Evolutionary conservation across 1,140 invertebrate genomes (phyloP).

Genomic region (Bombus affinis): DNA sequence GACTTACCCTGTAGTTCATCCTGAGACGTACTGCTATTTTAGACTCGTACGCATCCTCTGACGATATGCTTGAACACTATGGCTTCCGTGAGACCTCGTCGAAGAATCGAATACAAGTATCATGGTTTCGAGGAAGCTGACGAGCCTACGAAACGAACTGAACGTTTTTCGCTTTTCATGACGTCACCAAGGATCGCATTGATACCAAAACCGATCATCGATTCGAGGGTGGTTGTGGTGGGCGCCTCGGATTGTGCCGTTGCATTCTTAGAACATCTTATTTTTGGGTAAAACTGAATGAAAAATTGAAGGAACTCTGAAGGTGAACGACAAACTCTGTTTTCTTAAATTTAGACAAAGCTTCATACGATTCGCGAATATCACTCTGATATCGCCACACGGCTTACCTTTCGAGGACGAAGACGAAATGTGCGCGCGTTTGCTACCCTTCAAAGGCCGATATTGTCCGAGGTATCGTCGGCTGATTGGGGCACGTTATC

Average conservation of each 20-base stretch:
- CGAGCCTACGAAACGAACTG: neutral
- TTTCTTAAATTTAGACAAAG: conserved; percentile 31
- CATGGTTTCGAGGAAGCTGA: conserved; percentile 41
- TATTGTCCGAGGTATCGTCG: conserved; percentile 82
- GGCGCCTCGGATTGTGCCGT: conserved; percentile 88
- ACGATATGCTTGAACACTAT: conserved; percentile 73
- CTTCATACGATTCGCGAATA: conserved; percentile 83
- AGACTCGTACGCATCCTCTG: conserved; percentile 69
- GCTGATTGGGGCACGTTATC: conserved; percentile 81
- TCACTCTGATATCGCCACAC: conserved; percentile 86
- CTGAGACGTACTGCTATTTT: conserved; percentile 21
- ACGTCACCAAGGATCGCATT: conserved; percentile 79
- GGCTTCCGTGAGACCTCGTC: conserved; percentile 74
- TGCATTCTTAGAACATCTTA: conserved; percentile 86
- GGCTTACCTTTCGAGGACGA: conserved; percentile 84
- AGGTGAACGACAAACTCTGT: neutral
- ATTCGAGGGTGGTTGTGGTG: conserved; percentile 87
- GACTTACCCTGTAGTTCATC: too few relatives aligned
- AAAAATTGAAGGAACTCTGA: neutral
- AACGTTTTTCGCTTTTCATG: conserved; percentile 79
- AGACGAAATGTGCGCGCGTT: conserved; percentile 75
- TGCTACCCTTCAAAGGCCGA: conserved; percentile 81
- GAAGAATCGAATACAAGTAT: conserved; percentile 70
- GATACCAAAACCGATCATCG: conserved; percentile 81
- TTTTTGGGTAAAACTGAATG: conserved; percentile 83